These are phyloP conservation scores for Paramacrobiotus metropolitanus DNA, from an alignment of 1,140 invertebrate species.

Conservation along the genomic window DNA sequence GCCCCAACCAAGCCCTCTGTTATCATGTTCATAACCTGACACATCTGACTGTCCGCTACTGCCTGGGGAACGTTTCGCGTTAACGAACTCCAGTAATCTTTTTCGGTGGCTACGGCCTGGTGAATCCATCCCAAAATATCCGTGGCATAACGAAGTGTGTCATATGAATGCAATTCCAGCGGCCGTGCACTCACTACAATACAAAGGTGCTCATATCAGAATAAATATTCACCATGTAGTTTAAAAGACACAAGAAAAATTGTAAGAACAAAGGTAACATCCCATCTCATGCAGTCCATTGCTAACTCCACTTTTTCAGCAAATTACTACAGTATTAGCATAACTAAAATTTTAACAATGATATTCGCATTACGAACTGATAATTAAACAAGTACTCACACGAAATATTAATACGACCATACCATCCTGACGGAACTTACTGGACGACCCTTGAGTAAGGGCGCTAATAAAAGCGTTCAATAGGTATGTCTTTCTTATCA, in stretches of 20 bases:
- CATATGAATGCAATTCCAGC: conserved; percentile 1
- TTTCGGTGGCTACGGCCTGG: background rate
- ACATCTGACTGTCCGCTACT: background rate
- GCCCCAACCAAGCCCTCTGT: background rate
- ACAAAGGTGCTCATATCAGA: too few species aligned
- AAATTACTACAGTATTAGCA: too few species aligned
- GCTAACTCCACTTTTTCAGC: too few species aligned
- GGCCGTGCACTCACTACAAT: background rate
- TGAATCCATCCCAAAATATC: background rate
- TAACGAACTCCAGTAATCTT: background rate
- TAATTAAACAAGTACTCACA: too few species aligned
- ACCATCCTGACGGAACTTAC: too few species aligned
- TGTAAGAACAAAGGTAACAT: too few species aligned
- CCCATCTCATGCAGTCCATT: too few species aligned
- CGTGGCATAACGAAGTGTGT: background rate
- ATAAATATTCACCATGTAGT: too few species aligned
- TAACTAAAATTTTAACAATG: too few species aligned
- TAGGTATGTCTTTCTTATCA: background rate
- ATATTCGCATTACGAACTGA: too few species aligned
- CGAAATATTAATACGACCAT: too few species aligned
- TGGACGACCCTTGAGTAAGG: background rate
- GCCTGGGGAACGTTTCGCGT: background rate
- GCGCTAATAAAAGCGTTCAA: background rate
- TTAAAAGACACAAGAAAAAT: too few species aligned
- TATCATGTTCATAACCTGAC: background rate